phyloP scores from a whole-genome alignment of 2,888 invertebrate genomes.

The Phanerotoma sp. region DNA sequence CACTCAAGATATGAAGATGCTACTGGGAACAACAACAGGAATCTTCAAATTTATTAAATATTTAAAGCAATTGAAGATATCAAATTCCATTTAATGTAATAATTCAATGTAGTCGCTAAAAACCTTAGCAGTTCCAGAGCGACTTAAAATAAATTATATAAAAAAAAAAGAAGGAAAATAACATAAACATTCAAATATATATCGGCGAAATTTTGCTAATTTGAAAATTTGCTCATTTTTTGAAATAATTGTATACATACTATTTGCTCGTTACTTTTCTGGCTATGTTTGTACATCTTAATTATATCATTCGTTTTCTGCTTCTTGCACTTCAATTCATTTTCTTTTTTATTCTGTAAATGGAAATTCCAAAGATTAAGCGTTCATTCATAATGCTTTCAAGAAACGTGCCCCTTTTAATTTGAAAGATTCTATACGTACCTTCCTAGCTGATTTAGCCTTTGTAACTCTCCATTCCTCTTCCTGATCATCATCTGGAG shows the following conservation, averaged over 20 bases:
- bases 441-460: background rate
- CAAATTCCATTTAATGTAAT: no score
- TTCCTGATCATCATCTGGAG: background rate
- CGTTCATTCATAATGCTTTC: background rate
- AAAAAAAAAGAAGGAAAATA: no score
- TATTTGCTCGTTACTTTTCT: background rate
- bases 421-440: background rate
- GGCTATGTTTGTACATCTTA: background rate
- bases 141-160: no score
- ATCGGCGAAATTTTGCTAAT: no score
- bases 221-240: background rate
- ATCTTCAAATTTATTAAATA: no score
- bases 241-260: background rate
- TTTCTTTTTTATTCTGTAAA: background rate
- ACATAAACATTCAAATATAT: no score
- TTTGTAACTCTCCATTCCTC: background rate
- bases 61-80: no score
- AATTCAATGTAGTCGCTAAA: no score
- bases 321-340: background rate
- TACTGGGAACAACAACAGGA: no score
- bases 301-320: background rate
- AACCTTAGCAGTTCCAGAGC: no score
- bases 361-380: background rate
- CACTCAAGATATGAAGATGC: no score
- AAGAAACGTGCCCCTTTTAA: background rate